Conservation (phyloP, 92 coral and sea anemone genomes). For the Zoanthus gigantus region DNA sequence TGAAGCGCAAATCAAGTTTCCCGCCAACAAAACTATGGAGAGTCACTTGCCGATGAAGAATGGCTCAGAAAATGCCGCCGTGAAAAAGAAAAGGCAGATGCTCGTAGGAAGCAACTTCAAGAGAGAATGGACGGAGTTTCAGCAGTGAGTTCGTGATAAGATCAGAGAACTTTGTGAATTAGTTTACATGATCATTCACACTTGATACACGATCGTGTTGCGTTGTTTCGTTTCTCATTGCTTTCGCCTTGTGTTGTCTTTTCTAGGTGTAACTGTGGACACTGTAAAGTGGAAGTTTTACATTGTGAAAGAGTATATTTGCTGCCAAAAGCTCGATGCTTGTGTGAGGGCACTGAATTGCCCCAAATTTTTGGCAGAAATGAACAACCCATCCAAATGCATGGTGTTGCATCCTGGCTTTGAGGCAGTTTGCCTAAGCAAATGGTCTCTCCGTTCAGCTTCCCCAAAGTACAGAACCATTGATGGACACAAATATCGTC, state of each 20-base stretch:
- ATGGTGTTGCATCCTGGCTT: constrained; percentile 10
- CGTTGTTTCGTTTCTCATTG: constrained; percentile 11
- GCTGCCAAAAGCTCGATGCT: constrained; percentile 22
- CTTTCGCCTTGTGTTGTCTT: background rate
- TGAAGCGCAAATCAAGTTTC: too few species aligned
- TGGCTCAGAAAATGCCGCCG: background rate
- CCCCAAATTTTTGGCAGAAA: constrained; percentile 6
- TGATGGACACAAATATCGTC: constrained; percentile 25
- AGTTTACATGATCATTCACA: background rate
- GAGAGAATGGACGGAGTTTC: background rate
- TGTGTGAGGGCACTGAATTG: background rate
- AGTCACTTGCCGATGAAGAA: constrained; percentile 10
- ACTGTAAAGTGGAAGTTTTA: background rate
- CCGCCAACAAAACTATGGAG: background rate
- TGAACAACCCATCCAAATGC: constrained; percentile 8
- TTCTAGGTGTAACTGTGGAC: constrained; percentile 21
- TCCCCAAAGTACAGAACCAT: constrained; percentile 22
- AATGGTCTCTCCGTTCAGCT: constrained; percentile 13
- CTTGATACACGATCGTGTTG: background rate
- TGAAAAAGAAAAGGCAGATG: constrained; percentile 12
- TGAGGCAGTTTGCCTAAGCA: constrained; percentile 6
- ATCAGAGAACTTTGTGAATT: background rate
- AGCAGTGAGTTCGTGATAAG: background rate
- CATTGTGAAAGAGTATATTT: background rate
- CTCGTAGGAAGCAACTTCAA: constrained; percentile 3